These are phyloP conservation scores for Arvicanthis niloticus DNA, from an alignment of 2,113 vertebrate genomes.

Conservation along the genomic window DNA sequence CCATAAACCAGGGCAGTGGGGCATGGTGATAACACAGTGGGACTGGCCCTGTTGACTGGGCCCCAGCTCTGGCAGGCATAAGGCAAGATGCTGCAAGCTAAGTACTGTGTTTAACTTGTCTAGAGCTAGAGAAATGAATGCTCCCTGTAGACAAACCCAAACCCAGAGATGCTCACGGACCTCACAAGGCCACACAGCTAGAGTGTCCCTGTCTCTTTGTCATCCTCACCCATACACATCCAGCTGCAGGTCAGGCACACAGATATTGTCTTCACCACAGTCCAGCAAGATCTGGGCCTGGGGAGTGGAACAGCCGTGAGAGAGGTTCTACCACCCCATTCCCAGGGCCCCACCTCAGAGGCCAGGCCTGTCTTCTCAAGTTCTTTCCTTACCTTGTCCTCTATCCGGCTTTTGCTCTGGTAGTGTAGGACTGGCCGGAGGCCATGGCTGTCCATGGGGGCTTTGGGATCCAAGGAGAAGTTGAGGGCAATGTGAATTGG, in stretches of 20 bases:
- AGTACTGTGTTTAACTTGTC: background rate
- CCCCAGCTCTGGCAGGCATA: background rate
- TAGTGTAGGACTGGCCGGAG: constrained; percentile 93
- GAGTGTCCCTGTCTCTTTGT: background rate
- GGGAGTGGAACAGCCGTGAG: constrained; percentile 31
- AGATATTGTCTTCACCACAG: constrained; percentile 96
- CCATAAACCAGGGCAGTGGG: background rate
- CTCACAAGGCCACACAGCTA: background rate
- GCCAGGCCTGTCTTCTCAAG: background rate
- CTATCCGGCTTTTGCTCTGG: constrained; percentile 88
- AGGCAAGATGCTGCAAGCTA: background rate
- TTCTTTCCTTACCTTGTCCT: constrained; percentile 91
- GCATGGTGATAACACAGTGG: background rate
- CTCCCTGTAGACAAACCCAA: background rate
- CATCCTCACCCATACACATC: constrained; percentile 91
- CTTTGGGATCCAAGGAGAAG: constrained; percentile 91
- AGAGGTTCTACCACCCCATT: background rate
- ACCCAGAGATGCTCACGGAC: background rate
- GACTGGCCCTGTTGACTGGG: background rate
- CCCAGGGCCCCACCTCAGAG: background rate
- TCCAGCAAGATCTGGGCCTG: constrained; percentile 95
- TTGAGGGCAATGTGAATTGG: constrained; percentile 93
- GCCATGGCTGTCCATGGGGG: constrained; percentile 88
- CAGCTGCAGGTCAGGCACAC: constrained; percentile 94
- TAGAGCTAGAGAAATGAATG: background rate